Evolutionary conservation across 2,113 vertebrate species (phyloP).

Genomic region (Syngnathus typhle): DNA sequence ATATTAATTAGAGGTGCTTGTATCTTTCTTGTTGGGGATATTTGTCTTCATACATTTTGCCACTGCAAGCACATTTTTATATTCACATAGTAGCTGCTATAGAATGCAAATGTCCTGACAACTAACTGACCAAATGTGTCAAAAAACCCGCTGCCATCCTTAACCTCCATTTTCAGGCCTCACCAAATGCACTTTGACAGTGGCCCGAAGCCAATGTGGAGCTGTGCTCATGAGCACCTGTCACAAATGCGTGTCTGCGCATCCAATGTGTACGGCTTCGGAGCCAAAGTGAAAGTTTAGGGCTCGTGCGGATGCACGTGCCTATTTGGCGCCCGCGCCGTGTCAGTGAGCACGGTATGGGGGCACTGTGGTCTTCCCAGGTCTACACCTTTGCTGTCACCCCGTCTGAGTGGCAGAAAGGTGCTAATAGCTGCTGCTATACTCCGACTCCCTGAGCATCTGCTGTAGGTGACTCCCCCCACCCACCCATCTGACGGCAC

Average conservation of each 20-base stretch:
- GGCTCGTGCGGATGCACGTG: constrained; percentile 14
- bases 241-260: constrained; percentile 30
- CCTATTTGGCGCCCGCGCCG: constrained; percentile 30
- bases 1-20: not conserved
- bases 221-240: constrained; percentile 41
- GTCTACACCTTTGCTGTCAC: constrained; percentile 56
- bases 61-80: not conserved
- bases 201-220: constrained; percentile 51
- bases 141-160: constrained; percentile 46
- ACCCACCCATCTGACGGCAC: constrained; percentile 57
- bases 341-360: constrained; percentile 39
- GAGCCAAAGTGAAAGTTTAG: constrained; percentile 47
- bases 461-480: constrained; percentile 67
- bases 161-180: constrained; percentile 47
- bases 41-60: not conserved
- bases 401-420: constrained; percentile 67
- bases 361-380: constrained; percentile 41
- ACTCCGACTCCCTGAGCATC: constrained; percentile 65
- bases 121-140: constrained; percentile 55
- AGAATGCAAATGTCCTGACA: constrained; percentile 22
- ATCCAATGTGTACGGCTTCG: constrained; percentile 16
- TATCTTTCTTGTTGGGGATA: not conserved
- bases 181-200: constrained; percentile 48
- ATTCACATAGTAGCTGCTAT: not conserved
- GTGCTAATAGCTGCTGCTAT: constrained; percentile 72